phyloP scores from a whole-genome alignment of 2,113 vertebrate genomes.

The Garra rufa region DNA sequence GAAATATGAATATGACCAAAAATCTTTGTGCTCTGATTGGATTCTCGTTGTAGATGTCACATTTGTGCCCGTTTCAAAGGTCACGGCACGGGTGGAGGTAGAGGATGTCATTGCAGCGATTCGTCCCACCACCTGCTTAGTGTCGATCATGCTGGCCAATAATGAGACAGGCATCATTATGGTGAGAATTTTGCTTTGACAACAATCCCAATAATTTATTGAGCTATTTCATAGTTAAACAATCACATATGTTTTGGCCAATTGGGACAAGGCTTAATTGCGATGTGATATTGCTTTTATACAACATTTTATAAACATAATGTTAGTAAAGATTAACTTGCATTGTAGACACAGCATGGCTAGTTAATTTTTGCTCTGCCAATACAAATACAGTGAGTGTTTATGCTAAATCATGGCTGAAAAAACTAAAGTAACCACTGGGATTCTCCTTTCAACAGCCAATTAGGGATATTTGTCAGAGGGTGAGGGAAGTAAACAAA shows the following conservation, averaged over 20 bases:
- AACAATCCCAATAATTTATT: not conserved
- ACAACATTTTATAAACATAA: not conserved
- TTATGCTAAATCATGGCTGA: no score
- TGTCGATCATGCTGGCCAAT: constrained; percentile 96
- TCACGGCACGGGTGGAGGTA: constrained; percentile 80
- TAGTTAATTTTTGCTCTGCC: not conserved
- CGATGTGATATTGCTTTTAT: not conserved
- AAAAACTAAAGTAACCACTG: not conserved
- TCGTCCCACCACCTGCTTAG: constrained; percentile 86
- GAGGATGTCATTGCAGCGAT: constrained; percentile 83
- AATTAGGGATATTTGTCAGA: constrained; percentile 81
- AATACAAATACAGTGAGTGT: not conserved
- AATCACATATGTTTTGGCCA: not conserved
- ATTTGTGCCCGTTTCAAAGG: constrained; percentile 84
- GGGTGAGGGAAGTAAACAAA: constrained; percentile 74
- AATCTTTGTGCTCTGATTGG: not conserved
- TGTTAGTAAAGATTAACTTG: not conserved
- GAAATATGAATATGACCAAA: not conserved
- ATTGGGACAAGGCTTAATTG: not conserved
- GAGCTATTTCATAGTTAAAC: not conserved
- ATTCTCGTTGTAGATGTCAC: constrained; percentile 80
- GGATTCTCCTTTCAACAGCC: constrained; percentile 75
- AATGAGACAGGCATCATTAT: constrained; percentile 95
- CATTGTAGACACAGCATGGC: not conserved
- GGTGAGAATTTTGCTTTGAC: constrained; percentile 75